Evolutionary conservation across 2,888 invertebrate species (phyloP).

Genomic region (Sinohyriopsis cumingii): DNA sequence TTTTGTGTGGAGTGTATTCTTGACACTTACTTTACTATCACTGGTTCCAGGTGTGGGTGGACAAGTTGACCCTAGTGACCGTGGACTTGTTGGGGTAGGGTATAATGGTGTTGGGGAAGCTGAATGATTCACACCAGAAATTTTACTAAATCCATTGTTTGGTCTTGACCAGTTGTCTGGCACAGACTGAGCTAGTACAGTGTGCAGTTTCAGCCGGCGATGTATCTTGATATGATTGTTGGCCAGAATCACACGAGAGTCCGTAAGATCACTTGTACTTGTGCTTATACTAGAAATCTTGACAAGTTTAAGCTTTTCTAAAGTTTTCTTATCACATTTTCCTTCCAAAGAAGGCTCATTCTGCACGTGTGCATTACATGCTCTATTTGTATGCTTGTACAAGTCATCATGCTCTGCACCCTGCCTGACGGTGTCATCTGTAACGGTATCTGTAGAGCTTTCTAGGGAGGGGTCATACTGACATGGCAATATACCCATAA

Average conservation of each 20-base stretch:
- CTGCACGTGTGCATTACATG: slow-evolving; percentile 9
- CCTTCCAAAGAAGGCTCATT: slow-evolving; percentile 29
- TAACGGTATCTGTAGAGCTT: slow-evolving; percentile 77
- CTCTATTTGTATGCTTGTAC: slow-evolving; percentile 1
- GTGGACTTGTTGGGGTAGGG: slow-evolving; percentile 75
- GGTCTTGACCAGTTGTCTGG: slow-evolving; percentile 18
- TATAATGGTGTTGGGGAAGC: slow-evolving; percentile 57
- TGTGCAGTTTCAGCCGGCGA: slow-evolving; percentile 39
- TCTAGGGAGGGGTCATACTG: slow-evolving; percentile 64
- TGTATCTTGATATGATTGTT: background rate
- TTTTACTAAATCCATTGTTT: slow-evolving; percentile 16
- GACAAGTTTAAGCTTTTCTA: slow-evolving; percentile 13
- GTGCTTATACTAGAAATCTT: slow-evolving; percentile 62
- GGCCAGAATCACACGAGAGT: slow-evolving; percentile 49
- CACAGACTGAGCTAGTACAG: slow-evolving; percentile 31
- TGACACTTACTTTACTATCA: slow-evolving; percentile 56
- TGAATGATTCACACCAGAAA: slow-evolving; percentile 25
- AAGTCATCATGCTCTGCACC: slow-evolving; percentile 8
- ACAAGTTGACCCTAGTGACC: slow-evolving; percentile 77
- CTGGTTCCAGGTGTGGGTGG: slow-evolving; percentile 76
- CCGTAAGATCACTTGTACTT: slow-evolving; percentile 69
- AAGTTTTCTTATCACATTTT: slow-evolving; percentile 38
- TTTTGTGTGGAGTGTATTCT: background rate
- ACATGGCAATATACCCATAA: slow-evolving; percentile 48
- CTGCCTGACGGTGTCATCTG: slow-evolving; percentile 29